Conservation (phyloP, 1,140 invertebrate genomes). For the Chionoecetes opilio region DNA sequence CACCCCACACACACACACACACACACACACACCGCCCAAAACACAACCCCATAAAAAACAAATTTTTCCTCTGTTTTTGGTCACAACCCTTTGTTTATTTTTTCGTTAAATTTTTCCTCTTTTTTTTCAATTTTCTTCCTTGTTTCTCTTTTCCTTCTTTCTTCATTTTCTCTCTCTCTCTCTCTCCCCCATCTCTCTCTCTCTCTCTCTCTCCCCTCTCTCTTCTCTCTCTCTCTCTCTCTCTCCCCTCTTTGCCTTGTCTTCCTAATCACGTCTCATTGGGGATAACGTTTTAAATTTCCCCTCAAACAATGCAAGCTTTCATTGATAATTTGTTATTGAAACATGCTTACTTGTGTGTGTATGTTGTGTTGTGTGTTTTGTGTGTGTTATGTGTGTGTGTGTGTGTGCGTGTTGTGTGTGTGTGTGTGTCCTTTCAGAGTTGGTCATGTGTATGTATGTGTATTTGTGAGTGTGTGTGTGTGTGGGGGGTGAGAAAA, state of each 20-base stretch:
- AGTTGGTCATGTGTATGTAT: too few relatives aligned
- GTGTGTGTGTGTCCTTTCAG: background rate
- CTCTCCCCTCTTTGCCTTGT: background rate
- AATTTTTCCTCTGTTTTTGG: too few relatives aligned
- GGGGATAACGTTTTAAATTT: background rate
- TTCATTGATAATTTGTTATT: constrained; percentile 10
- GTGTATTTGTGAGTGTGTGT: background rate
- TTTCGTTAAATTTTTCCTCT: too few relatives aligned
- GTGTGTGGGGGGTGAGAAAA: background rate
- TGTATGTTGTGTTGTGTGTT: too few relatives aligned
- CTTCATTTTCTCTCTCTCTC: background rate
- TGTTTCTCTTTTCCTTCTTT: too few relatives aligned
- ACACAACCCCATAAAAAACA: too few relatives aligned
- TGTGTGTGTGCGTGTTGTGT: background rate
- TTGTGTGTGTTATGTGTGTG: too few relatives aligned
- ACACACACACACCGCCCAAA: too few relatives aligned
- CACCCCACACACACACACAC: too few relatives aligned
- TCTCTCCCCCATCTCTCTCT: background rate
- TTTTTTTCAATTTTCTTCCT: too few relatives aligned
- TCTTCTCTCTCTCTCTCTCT: background rate
- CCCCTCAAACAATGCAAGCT: background rate
- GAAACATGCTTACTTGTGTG: background rate
- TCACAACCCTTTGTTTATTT: too few relatives aligned
- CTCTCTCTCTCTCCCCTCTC: too few relatives aligned
- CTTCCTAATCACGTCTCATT: background rate